Base-by-base conservation (phyloP, 2,888 invertebrate genomes). In the Spisula subtruncata region DNA sequence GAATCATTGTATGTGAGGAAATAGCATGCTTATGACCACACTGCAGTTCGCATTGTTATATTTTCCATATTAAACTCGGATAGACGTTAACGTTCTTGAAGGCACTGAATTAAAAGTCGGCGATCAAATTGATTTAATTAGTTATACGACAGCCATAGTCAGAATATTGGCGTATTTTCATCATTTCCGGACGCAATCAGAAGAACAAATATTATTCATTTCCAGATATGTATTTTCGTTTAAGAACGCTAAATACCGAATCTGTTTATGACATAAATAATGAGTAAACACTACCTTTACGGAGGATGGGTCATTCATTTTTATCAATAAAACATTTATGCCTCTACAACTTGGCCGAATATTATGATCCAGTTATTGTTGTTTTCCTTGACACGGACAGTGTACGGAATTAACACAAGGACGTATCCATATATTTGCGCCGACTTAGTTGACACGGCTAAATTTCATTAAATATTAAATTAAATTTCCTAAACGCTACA, bases 211-310 rank as follows among this genome's bases (percentile, higher is more conserved):
- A n/a, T n/a, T n/a, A n/a, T n/a, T 66, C 10, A 25, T 66, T 66
- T 10, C 25, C n/a, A 66, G 60, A 25, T 0, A 20, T 66, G 12
- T 25, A 25, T 25, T 66, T 25, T 66, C 2, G 10, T 66, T n/a
- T 66, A 66, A 25, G 60, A 66, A 66, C 25, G 25, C n/a, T 25
- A 66, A 66, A 66, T 66, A 66, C 60, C n/a, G 60, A 66, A 10
- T 66, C n/a, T n/a, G 25, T 8, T 66, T 10, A 66, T 66, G 25
- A 25, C n/a, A 66, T 6, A 25, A 5, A n/a, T 25, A 25, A 66
- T 66, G n/a, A n/a, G 25, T 66, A 66, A 66, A 66, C 60, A 25
- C 25, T n/a, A 25, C 41, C 41, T 5, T 41, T 5, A 41, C 60
- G 60, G n/a, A 66, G 60, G 25, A 5, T 25, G 60, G n/a, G 60